Conservation (phyloP, 2,797 vertebrate genomes). For the Enoplosus armatus region DNA sequence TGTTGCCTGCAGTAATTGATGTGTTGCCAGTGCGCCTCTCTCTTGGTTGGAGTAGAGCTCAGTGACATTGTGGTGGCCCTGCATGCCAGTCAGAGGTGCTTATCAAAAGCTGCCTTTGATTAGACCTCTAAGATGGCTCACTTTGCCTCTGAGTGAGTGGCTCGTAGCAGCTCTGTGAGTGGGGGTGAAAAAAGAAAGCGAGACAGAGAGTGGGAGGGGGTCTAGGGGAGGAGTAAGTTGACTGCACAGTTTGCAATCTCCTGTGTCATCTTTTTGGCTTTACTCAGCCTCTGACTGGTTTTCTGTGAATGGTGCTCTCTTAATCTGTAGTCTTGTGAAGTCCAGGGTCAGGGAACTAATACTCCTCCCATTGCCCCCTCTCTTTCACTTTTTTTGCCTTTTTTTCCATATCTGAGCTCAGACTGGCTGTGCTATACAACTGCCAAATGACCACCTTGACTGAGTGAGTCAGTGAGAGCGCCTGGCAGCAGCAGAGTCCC, state of each 20-base stretch:
- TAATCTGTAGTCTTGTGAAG: constrained; percentile 47
- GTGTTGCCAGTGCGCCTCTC: constrained; percentile 52
- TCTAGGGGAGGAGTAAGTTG: constrained; percentile 30
- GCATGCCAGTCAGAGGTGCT: constrained; percentile 67
- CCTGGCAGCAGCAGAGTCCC: constrained; percentile 53
- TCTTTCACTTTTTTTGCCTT: constrained; percentile 3
- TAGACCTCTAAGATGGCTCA: constrained; percentile 67
- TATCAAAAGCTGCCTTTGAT: constrained; percentile 75
- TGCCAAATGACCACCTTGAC: constrained; percentile 62
- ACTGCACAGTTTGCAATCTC: constrained; percentile 57
- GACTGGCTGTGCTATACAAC: constrained; percentile 28
- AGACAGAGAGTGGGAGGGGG: constrained; percentile 33
- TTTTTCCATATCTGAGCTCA: constrained; percentile 24
- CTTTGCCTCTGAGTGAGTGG: constrained; percentile 59
- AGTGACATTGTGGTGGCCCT: constrained; percentile 68
- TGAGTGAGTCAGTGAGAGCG: constrained; percentile 55
- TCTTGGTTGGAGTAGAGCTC: constrained; percentile 54
- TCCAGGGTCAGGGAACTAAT: constrained; percentile 42
- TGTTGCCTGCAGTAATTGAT: constrained; percentile 66
- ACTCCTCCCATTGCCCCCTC: constrained; percentile 11
- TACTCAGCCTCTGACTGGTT: constrained; percentile 40
- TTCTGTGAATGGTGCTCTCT: constrained; percentile 41
- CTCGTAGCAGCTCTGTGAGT: constrained; percentile 43
- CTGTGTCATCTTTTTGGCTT: constrained; percentile 61
- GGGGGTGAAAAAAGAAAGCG: constrained; percentile 6